Percentiles rank a stretch among this genome's conserved stretches.
Evolutionary conservation across 30 jellyfish, hydroid and myxozoan species (phyloP).

Genomic region (Sanderia malayensis): DNA sequence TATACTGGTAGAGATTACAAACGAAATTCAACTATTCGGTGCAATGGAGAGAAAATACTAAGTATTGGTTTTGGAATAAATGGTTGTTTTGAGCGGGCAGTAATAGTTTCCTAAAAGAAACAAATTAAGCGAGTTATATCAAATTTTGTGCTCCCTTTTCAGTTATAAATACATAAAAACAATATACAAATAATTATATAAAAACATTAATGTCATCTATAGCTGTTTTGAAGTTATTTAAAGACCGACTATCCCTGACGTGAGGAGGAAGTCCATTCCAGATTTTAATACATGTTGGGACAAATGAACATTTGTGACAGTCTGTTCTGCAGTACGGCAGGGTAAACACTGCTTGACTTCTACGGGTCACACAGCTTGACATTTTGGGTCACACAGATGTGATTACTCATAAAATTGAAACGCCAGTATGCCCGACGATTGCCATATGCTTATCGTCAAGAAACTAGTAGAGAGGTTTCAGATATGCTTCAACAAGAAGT

Average conservation of each 20-base stretch:
- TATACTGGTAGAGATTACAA: not conserved
- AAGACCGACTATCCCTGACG: not conserved
- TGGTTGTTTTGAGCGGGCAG: not conserved
- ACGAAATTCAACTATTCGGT: too few relatives aligned
- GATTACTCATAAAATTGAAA: too few relatives aligned
- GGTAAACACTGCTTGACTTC: not conserved
- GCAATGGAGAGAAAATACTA: not conserved
- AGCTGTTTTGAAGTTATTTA: not conserved
- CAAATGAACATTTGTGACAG: not conserved
- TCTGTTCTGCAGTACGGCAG: slow-evolving; percentile 1
- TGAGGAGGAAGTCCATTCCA: slow-evolving; percentile 2
- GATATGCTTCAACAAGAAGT: too few relatives aligned
- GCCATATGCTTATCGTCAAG: too few relatives aligned
- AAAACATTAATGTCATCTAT: not conserved
- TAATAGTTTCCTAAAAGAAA: not conserved
- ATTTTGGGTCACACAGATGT: too few relatives aligned
- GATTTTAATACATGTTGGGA: not conserved
- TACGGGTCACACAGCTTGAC: too few relatives aligned
- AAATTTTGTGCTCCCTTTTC: not conserved
- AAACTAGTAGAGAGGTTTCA: too few relatives aligned
- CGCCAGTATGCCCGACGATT: too few relatives aligned
- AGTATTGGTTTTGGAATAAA: not conserved
- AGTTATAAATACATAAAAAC: not conserved
- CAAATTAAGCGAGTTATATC: not conserved
- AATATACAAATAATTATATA: too few relatives aligned